A percentile compares a stretch with the other conserved stretches of the same genome.
phyloP scores from a whole-genome alignment of 2,888 invertebrate species.

The Pandemis heparana region DNA sequence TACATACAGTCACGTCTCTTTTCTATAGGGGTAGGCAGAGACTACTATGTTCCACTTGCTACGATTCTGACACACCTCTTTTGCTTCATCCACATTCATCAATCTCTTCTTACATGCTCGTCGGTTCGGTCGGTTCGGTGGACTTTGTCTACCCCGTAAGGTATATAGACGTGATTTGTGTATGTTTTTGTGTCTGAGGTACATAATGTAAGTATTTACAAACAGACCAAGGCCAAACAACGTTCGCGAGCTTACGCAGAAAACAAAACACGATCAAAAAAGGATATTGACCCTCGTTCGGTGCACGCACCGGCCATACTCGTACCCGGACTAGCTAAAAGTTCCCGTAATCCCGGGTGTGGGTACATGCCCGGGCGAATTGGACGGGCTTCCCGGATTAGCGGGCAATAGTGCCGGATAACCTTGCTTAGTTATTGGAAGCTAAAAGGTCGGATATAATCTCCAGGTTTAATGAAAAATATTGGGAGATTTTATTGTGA shows the following conservation, averaged over 20 bases:
- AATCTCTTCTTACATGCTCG: no score
- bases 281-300: neutral
- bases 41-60: no score
- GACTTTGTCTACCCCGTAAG: no score
- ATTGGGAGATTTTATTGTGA: slow-evolving; percentile 35
- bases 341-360: slow-evolving; percentile 42
- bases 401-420: slow-evolving; percentile 10
- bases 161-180: no score
- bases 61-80: no score
- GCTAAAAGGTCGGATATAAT: slow-evolving; percentile 42
- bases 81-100: no score
- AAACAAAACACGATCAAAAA: neutral
- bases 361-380: slow-evolving; percentile 37
- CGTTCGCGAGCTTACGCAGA: neutral
- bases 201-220: no score
- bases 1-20: no score
- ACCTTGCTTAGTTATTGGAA: slow-evolving; percentile 37
- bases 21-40: no score
- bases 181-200: no score
- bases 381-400: slow-evolving; percentile 41
- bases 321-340: slow-evolving; percentile 17
- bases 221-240: neutral
- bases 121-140: no score
- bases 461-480: slow-evolving; percentile 41
- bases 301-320: slow-evolving; percentile 13